These are phyloP conservation scores for Shinisaurus crocodilurus DNA, from an alignment of 2,113 vertebrate species.

Conservation along the genomic window DNA sequence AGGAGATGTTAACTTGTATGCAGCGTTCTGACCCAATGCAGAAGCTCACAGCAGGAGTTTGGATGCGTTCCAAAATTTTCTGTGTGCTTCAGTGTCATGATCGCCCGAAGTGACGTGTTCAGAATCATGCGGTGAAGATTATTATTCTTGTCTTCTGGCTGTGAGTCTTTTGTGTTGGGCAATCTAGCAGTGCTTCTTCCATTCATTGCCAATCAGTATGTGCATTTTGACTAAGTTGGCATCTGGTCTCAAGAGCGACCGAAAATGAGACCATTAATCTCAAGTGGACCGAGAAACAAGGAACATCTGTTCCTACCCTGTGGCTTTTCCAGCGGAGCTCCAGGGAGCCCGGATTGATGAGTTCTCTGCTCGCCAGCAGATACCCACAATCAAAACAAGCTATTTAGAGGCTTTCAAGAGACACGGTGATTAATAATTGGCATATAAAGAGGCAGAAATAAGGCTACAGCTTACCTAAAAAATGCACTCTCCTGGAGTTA, in stretches of 20 bases:
- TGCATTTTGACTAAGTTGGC: conserved; percentile 18
- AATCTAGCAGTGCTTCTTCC: neutral
- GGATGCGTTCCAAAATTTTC: neutral
- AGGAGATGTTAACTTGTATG: neutral
- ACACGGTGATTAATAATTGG: neutral
- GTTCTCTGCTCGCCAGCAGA: neutral
- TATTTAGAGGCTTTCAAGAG: conserved; percentile 20
- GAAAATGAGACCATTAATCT: conserved; percentile 25
- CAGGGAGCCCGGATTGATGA: neutral
- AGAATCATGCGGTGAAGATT: neutral
- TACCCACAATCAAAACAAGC: neutral
- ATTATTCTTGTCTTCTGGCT: neutral
- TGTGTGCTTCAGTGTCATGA: neutral
- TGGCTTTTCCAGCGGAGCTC: neutral
- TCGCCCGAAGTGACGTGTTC: neutral
- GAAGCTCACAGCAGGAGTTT: neutral
- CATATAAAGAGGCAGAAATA: conserved; percentile 20
- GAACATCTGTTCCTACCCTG: conserved; percentile 15
- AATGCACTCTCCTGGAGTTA: neutral
- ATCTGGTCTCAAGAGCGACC: conserved; percentile 24
- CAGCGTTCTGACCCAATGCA: neutral
- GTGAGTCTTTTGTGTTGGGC: neutral
- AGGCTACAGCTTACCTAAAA: neutral
- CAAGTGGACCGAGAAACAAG: neutral
- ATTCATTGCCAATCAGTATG: neutral